Evolutionary conservation across 2,113 vertebrate species (phyloP).

Genomic region (Tetrao urogallus): DNA sequence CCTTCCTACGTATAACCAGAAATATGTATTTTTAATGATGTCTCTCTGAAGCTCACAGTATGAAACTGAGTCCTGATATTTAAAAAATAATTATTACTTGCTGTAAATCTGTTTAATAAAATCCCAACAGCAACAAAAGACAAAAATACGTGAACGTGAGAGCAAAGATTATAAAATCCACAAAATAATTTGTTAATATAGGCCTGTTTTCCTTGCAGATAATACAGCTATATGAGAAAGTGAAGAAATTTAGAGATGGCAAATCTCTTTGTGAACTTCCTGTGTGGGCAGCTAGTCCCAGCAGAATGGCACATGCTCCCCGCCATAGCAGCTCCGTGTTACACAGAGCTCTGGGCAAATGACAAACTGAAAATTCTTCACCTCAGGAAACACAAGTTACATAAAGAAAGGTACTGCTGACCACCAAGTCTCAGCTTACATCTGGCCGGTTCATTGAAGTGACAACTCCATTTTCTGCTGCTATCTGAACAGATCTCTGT

Average conservation of each 20-base stretch:
- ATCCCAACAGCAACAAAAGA: neutral
- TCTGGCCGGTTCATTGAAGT: neutral
- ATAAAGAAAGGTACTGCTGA: neutral
- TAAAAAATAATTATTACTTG: neutral
- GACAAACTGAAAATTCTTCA: neutral
- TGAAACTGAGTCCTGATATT: neutral
- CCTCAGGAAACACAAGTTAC: neutral
- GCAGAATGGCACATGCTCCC: neutral
- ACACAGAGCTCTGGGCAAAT: neutral
- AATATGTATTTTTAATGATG: neutral
- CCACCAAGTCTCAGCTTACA: neutral
- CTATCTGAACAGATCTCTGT: neutral
- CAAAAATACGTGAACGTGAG: neutral
- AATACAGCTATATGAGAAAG: neutral
- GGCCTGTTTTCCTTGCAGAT: neutral
- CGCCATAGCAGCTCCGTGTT: neutral
- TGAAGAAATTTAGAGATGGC: neutral
- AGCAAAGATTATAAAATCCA: neutral
- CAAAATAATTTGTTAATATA: neutral
- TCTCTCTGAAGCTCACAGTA: neutral
- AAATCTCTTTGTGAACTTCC: neutral
- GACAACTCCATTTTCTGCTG: neutral
- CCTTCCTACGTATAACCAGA: neutral
- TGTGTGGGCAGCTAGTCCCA: neutral
- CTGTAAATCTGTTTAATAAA: neutral